A percentile compares a stretch with the other conserved stretches of the same genome.
These are phyloP conservation scores for Drosophila demipolita DNA, from an alignment of 2,888 invertebrate species.

Conservation along the genomic window DNA sequence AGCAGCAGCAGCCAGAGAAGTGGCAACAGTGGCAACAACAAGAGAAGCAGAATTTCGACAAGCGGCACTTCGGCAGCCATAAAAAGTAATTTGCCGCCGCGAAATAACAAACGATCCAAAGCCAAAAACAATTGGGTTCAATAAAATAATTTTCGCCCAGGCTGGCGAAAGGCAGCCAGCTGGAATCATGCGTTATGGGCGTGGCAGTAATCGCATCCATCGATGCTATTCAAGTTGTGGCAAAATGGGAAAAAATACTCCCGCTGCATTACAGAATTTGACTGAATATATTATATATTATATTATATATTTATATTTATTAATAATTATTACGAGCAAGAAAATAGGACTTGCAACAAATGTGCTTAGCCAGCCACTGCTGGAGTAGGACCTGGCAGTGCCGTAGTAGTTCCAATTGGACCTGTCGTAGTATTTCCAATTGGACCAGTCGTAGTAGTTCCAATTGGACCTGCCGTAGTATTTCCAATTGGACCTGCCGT, in stretches of 20 bases:
- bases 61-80: conserved; percentile 61
- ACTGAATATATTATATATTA: background rate
- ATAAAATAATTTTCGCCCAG: conserved; percentile 78
- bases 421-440: no score
- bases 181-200: conserved; percentile 50
- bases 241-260: conserved; percentile 13
- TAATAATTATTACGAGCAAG: background rate
- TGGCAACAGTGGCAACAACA: conserved; percentile 2
- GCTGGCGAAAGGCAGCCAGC: conserved; percentile 44
- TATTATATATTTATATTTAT: conserved; percentile 7
- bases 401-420: no score
- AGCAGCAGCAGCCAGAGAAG: conserved; percentile 15
- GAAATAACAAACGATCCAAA: conserved; percentile 77
- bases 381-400: background rate
- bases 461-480: no score
- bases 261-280: conserved; percentile 3
- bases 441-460: no score
- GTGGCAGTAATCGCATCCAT: conserved; percentile 1
- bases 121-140: conserved; percentile 77
- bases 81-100: conserved; percentile 76
- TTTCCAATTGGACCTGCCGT: no score
- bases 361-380: background rate
- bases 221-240: background rate
- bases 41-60: conserved; percentile 7
- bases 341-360: background rate